phyloP scores from a whole-genome alignment of 2,888 invertebrate species.

The Sabatieria punctata region DNA sequence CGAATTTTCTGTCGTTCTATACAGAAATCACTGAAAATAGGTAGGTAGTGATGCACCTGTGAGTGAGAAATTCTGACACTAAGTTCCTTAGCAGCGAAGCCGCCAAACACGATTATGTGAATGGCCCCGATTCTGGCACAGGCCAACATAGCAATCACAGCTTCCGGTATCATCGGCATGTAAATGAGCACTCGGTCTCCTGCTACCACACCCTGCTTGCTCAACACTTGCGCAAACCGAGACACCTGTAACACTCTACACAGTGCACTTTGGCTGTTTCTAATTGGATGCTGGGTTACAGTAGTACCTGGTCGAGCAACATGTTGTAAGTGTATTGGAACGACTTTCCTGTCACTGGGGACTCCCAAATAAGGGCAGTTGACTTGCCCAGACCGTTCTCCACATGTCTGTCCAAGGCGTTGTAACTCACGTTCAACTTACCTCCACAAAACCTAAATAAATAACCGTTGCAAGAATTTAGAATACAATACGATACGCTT shows the following conservation, averaged over 20 bases:
- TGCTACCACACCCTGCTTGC: constrained; percentile 54
- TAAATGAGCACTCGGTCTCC: constrained; percentile 77
- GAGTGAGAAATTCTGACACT: constrained; percentile 63
- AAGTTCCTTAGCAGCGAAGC: constrained; percentile 74
- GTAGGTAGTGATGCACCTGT: constrained; percentile 28
- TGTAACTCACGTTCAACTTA: constrained; percentile 76
- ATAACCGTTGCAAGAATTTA: no score
- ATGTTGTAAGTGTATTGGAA: constrained; percentile 62
- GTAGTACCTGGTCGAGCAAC: constrained; percentile 52
- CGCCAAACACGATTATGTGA: constrained; percentile 84
- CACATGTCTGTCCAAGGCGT: constrained; percentile 77
- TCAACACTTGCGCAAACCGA: constrained; percentile 57
- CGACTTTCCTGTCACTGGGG: constrained; percentile 61
- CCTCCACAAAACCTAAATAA: constrained; percentile 62
- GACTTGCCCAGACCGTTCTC: constrained; percentile 54
- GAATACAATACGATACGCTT: no score
- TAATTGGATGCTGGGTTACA: no score
- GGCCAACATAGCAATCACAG: constrained; percentile 71
- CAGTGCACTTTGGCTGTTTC: no score
- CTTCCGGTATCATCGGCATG: constrained; percentile 84
- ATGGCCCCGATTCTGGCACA: constrained; percentile 68
- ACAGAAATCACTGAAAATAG: no score
- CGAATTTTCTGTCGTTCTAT: no score
- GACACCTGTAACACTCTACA: constrained; percentile 52
- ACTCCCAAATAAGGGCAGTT: constrained; percentile 70